Evolutionary conservation across 1,140 invertebrate genomes (phyloP), one percentile per base, ranked within the genome.

Genomic region (Pararge aegeria): DNA sequence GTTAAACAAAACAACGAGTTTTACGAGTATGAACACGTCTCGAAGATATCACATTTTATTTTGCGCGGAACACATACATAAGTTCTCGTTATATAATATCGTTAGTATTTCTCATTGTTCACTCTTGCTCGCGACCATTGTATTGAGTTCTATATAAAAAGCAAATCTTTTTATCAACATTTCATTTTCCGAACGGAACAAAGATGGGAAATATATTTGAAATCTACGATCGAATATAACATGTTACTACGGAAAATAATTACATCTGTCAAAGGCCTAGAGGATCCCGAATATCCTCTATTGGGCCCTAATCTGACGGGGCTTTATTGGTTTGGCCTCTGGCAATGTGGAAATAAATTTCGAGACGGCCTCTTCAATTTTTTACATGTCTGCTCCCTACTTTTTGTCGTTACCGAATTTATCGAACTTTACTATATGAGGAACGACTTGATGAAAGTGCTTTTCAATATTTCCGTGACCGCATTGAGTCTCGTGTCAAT

Each of bases 281-380:
- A 83, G 49, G 66, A 82, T 53, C 68, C 75, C 2, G 69, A 72
- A 38, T 51, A 77, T 57, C 80, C 81, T 50, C 65, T 84, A 37
- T 57, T 86, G 53, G 81, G 78, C 5, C 80, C 81, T 16, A 80
- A 82, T 42, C 61, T 87, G 52, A 75, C 71, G 63, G 74, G 67
- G 5, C 66, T 87, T 49, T 71, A 71, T 66, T 69, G 73, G 30
- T 79, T 82, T 42, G 83, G 80, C 7, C 55, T 83, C 13, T 79
- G 75, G 69, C 66, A 73, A 55, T 64, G 60, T 16, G 66, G 61
- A 6, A 62, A 52, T 51, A 73, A 63, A 54, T 62, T 70, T 9
- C 58, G 61, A 0, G 64, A 66, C 13, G 44, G 38, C 30, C 20
- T 56, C 12, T 80, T 66, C 37, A 71, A 72, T 42, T 30, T 60